These are phyloP conservation scores for Heliconius nattereri DNA, from an alignment of 1,140 invertebrate genomes.

Conservation along the genomic window DNA sequence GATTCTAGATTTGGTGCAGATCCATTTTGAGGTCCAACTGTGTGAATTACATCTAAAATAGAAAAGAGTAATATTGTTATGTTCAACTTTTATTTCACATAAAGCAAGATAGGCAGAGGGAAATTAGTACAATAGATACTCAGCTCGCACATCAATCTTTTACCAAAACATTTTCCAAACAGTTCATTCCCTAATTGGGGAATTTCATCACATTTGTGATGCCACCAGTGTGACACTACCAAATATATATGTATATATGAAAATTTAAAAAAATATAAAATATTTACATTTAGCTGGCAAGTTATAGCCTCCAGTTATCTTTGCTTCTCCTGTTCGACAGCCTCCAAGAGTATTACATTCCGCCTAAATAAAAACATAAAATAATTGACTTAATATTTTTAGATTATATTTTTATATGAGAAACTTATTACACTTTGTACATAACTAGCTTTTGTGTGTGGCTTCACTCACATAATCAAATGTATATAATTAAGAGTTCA, in stretches of 20 bases:
- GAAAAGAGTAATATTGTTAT: no score
- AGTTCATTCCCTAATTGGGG: no score
- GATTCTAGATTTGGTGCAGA: conserved; percentile 84
- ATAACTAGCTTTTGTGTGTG: not conserved
- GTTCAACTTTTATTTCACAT: no score
- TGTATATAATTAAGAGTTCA: no score
- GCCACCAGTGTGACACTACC: no score
- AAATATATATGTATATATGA: no score
- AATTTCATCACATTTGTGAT: no score
- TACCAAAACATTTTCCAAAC: no score
- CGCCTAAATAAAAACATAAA: conserved; percentile 56
- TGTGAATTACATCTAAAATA: conserved; percentile 90
- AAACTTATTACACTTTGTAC: not conserved
- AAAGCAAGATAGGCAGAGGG: no score
- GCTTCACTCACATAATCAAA: no score
- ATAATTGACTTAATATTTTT: not conserved
- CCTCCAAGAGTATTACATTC: conserved; percentile 89
- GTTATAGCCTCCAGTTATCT: conserved; percentile 89
- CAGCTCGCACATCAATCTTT: no score
- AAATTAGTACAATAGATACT: no score
- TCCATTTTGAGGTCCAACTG: conserved; percentile 90
- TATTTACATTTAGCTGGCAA: conserved; percentile 88
- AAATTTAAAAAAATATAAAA: not conserved
- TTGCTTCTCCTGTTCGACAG: conserved; percentile 90
- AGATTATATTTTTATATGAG: not conserved